Percentiles rank a stretch among this genome's conserved stretches.
phyloP scores from a whole-genome alignment of 2,797 vertebrate species.

The Chrosomus eos region DNA sequence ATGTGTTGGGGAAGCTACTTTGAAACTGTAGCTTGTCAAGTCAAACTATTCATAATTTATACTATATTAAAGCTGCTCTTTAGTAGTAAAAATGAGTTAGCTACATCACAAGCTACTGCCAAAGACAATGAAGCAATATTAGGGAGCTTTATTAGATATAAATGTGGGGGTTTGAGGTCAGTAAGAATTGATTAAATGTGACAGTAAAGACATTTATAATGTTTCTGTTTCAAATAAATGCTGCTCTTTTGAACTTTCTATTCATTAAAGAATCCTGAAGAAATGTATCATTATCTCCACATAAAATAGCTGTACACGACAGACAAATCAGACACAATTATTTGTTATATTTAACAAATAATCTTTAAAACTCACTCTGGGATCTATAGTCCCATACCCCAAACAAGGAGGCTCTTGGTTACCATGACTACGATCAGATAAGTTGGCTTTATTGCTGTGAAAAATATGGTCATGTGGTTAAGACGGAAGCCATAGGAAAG shows the following conservation, averaged over 20 bases:
- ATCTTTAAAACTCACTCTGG: too few species aligned
- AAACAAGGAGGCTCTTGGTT: too few species aligned
- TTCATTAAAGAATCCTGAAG: too few species aligned
- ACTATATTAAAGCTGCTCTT: conserved; percentile 8
- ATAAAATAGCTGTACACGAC: too few species aligned
- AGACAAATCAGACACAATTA: too few species aligned
- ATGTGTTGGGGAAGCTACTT: not conserved
- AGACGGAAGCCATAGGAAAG: too few species aligned
- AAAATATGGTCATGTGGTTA: too few species aligned
- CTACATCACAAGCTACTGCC: not conserved
- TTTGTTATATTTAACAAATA: too few species aligned
- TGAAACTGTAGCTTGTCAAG: conserved; percentile 18
- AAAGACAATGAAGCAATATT: not conserved
- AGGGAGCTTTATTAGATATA: not conserved
- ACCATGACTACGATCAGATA: too few species aligned
- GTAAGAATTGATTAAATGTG: not conserved
- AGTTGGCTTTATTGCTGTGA: too few species aligned
- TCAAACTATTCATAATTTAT: not conserved
- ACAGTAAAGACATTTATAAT: not conserved
- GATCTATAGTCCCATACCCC: too few species aligned
- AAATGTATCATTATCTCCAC: not conserved
- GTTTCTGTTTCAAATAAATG: not conserved
- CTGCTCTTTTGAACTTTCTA: too few species aligned
- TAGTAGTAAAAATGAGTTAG: not conserved
- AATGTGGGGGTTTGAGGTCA: not conserved